Base-by-base conservation (phyloP, 2,888 invertebrate species). In the Plebejus argus region DNA sequence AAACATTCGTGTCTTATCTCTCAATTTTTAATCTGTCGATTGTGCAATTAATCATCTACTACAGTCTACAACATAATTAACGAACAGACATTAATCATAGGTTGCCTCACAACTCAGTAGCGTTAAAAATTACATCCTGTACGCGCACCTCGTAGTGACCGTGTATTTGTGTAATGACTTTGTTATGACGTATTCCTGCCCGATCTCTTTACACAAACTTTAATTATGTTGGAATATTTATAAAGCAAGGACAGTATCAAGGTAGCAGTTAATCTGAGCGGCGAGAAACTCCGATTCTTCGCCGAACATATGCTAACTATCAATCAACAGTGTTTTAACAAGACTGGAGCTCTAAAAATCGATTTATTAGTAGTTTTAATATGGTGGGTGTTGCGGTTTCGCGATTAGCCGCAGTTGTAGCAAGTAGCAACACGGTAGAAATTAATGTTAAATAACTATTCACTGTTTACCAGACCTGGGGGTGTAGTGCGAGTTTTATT, bases 211-310 rank as follows among this genome's bases (percentile, higher is more conserved):
- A 74, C 74, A 53, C 74, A 74, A 74, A 49, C 74, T 74, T 49
- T 74, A 74, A 74, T 74, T 74, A 74, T 74, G 74, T 74, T 74
- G 74, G 28, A 74, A 74, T 74, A 74, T 74, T 74, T 74, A 74
- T 74, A 74, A 74, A 74, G 74, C 74, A 74, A 74, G 74, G 74
- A 74, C 74, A 45, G 49, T 74, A 74, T 74, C 74, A 74, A 74
- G 74, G 74, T 53, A 74, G 74, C 28, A 74, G 74, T 49, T 49
- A 74, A 20, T 53, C 49, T 28, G 49, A 49, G 49, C 72, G 20
- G 49, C 49, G 49, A 49, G 74, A 53, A 28, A 20, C 72, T 12
- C 74, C 20, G 71, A 28, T 49, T 74, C 8, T 49, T 53, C 28
- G 49, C 49, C 28, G 74, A 74, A 74, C 74, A 74, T 74, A 74